Percentiles rank a stretch among this genome's conserved stretches.
phyloP scores from a whole-genome alignment of 35 echinoderm and acorn worm species.

The Ptychodera flava region DNA sequence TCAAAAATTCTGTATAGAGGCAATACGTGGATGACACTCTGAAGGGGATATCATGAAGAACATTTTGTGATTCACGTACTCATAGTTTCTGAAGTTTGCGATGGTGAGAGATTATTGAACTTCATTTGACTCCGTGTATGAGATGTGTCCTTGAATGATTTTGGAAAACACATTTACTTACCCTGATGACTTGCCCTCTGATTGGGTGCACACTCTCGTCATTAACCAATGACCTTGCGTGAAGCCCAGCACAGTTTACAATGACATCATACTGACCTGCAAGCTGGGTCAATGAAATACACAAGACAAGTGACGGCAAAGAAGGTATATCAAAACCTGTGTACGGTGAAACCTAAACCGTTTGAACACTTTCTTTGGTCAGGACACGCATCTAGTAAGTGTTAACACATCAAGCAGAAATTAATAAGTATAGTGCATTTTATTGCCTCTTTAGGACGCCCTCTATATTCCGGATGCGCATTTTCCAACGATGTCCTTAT shows the following conservation, averaged over 20 bases:
- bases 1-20: too few species aligned
- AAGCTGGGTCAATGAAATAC: slow-evolving; percentile 5
- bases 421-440: not conserved
- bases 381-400: not conserved
- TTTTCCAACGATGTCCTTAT: too few species aligned
- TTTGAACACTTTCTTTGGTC: not conserved
- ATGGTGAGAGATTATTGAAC: too few species aligned
- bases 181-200: slow-evolving; percentile 22
- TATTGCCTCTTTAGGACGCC: not conserved
- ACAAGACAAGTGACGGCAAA: not conserved
- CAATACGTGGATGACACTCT: too few species aligned
- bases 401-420: not conserved
- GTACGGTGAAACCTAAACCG: not conserved
- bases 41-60: too few species aligned
- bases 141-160: too few species aligned
- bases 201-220: slow-evolving; percentile 16
- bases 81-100: too few species aligned
- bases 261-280: slow-evolving; percentile 33
- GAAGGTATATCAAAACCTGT: not conserved
- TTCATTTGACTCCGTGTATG: too few species aligned
- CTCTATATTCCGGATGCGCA: too few species aligned
- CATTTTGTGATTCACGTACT: too few species aligned
- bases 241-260: slow-evolving; percentile 36
- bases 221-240: slow-evolving; percentile 13
- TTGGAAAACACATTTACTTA: too few species aligned